phyloP scores from a whole-genome alignment of 2,113 vertebrate genomes.

The Platycercus adscitus region DNA sequence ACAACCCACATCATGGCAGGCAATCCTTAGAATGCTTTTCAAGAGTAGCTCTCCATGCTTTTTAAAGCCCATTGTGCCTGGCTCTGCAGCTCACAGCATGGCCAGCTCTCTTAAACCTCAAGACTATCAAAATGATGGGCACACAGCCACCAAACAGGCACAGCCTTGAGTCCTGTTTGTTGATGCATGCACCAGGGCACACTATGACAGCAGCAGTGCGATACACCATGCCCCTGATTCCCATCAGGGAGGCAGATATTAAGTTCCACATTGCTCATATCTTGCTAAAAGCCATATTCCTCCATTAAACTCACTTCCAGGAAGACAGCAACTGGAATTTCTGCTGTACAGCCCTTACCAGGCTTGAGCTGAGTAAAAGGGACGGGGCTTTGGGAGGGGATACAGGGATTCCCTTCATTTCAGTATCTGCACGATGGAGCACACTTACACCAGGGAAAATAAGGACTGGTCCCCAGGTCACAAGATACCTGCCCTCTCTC shows the following conservation, averaged over 20 bases:
- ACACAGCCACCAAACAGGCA: not conserved
- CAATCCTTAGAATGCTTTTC: not conserved
- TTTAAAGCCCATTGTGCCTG: not conserved
- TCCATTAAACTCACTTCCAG: not conserved
- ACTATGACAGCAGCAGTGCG: not conserved
- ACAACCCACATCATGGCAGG: not conserved
- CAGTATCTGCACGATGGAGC: not conserved
- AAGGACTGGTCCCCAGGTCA: not conserved
- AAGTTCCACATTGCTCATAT: not conserved
- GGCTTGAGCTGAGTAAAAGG: not conserved
- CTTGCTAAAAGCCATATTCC: not conserved
- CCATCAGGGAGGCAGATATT: not conserved
- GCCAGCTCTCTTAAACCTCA: not conserved
- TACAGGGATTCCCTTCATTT: not conserved
- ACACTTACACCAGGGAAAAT: fast-evolving
- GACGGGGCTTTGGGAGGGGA: not conserved
- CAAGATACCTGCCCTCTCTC: not conserved
- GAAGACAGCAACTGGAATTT: not conserved
- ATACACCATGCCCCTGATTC: not conserved
- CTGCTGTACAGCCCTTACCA: not conserved
- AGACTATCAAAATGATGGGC: not conserved
- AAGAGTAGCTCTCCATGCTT: not conserved
- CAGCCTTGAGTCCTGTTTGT: not conserved
- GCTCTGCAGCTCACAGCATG: not conserved
- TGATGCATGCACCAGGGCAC: not conserved